phyloP scores from a whole-genome alignment of 2,888 invertebrate species.

The Philaethria dido region DNA sequence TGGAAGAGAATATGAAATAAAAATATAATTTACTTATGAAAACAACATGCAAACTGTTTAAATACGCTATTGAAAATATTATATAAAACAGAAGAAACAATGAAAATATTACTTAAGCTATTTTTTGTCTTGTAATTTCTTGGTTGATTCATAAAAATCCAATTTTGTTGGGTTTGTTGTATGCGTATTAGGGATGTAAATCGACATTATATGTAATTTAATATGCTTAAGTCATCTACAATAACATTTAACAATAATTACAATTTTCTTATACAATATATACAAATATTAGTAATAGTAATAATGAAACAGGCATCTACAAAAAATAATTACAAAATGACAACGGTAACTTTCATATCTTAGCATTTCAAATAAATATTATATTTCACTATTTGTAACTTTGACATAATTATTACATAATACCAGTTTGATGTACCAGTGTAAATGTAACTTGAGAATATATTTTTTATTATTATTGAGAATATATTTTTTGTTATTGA shows the following conservation, averaged over 20 bases:
- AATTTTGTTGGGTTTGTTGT: too few species aligned
- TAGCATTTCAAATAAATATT: background rate
- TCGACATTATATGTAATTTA: constrained; percentile 11
- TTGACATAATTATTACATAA: background rate
- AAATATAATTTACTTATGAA: background rate
- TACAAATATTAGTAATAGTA: background rate
- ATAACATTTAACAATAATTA: constrained; percentile 20
- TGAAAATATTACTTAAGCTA: too few species aligned
- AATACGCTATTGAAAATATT: too few species aligned
- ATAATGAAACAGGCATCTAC: background rate
- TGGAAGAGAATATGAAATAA: background rate
- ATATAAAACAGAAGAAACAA: too few species aligned
- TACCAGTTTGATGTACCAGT: background rate
- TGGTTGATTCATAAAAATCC: background rate
- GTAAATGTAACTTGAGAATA: background rate
- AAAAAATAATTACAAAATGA: background rate
- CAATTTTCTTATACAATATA: background rate
- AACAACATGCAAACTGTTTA: background rate
- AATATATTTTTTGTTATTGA: too few species aligned
- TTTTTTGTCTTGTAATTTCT: background rate
- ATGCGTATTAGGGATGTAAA: background rate
- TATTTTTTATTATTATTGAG: too few species aligned
- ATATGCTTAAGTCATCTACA: background rate
- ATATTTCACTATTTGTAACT: background rate
- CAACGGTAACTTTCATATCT: background rate